Evolutionary conservation across 2,113 vertebrate genomes (phyloP), one percentile per base, ranked within the genome.

Genomic region (Pituophis catenifer): DNA sequence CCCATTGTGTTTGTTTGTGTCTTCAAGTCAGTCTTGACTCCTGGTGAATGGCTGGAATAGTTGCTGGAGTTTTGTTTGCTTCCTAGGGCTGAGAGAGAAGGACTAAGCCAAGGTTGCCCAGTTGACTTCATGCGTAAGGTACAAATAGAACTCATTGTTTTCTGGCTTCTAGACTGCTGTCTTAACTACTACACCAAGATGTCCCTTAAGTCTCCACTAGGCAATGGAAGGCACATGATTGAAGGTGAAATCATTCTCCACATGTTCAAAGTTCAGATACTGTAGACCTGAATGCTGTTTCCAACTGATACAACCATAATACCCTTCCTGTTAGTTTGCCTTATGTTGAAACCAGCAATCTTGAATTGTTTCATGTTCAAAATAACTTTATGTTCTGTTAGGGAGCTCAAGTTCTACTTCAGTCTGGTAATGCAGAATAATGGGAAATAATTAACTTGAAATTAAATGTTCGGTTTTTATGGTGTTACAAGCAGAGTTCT

Each of bases 361-460:
- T 91, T 93, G 23, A 90, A 89, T 93, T 87, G 95, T 96, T 96
- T 89, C 91, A 94, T 95, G 94, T 97, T 95, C 94, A 96, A 95
- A 97, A 95, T 91, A 96, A 96, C 94, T 94, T 95, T 92, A 95
- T 93, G 93, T 96, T 94, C 93, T 95, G 95, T 75, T 75, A 95
- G 29, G 90, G 94, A 95, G 91, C 88, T 95, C 86, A 95, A 94
- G 86, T 96, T 96, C 94, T 97, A 91, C 92, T 96, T 21, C 96
- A 94, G 91, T 96, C 96, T 96, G 54, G 93, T 96, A 95, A 96
- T 94, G 92, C 94, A 96, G 95, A 97, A 96, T 97, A 96, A 97
- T 97, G 94, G 95, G 96, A 97, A 97, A 97, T 96, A 97, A 96
- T 96, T 96, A 97, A 95, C 95, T 97, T 97, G 88, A 93, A 97